A percentile compares a stretch with the other conserved stretches of the same genome.
phyloP scores from a whole-genome alignment of 2,113 vertebrate species.

The Tylochromis polylepis region DNA sequence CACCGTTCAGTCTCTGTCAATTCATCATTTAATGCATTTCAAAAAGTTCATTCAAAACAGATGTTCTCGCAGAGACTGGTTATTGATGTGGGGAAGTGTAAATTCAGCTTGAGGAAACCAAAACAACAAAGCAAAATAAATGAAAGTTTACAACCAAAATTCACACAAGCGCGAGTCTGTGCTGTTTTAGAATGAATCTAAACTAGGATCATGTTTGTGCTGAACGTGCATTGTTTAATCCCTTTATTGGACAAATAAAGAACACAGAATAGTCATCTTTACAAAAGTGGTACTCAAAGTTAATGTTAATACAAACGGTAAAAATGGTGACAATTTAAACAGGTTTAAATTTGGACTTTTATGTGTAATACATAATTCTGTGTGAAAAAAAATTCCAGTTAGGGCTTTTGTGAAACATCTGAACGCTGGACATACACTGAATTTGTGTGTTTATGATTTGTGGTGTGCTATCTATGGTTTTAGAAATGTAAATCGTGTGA shows the following conservation, averaged over 20 bases:
- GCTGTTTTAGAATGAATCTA: background rate
- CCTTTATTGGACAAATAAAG: background rate
- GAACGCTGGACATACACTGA: background rate
- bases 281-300: background rate
- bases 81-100: background rate
- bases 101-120: background rate
- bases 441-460: background rate
- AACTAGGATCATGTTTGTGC: background rate
- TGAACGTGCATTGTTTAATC: background rate
- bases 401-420: background rate
- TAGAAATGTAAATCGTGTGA: background rate
- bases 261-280: fast-evolving
- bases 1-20: background rate
- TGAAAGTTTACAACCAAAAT: background rate
- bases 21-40: background rate
- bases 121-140: background rate
- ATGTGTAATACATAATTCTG: background rate
- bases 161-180: no score
- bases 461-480: background rate
- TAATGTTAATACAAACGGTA: background rate
- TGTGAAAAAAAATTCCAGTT: background rate
- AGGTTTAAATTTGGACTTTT: background rate
- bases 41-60: background rate
- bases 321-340: background rate
- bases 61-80: background rate